phyloP scores from a whole-genome alignment of 2,888 invertebrate species.

The Caenorhabditis uteleia region DNA sequence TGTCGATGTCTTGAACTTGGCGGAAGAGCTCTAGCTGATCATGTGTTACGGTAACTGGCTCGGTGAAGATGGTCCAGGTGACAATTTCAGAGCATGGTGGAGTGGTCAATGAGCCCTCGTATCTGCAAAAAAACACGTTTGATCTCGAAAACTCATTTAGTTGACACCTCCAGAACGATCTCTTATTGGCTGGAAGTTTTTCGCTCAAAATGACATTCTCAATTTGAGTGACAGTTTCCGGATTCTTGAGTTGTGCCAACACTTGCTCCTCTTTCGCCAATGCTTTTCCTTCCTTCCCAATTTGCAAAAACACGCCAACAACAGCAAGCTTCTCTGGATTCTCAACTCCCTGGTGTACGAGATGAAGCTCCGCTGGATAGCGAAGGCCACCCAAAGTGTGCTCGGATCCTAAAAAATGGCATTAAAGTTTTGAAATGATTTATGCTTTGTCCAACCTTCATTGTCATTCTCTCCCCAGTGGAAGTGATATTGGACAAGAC shows the following conservation, averaged over 20 bases:
- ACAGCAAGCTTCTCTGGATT: constrained; percentile 63
- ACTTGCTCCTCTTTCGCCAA: constrained; percentile 40
- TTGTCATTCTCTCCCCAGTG: constrained; percentile 66
- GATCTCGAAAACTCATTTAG: constrained; percentile 46
- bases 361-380: constrained; percentile 64
- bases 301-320: constrained; percentile 61
- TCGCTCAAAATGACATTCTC: constrained; percentile 45
- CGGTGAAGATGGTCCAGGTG: constrained; percentile 66
- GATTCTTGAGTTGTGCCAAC: constrained; percentile 29
- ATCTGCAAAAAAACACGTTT: constrained; percentile 50
- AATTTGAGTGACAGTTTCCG: constrained; percentile 36
- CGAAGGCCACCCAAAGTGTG: constrained; percentile 62
- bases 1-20: constrained; percentile 53
- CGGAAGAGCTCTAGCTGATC: constrained; percentile 62
- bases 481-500: constrained; percentile 67
- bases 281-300: constrained; percentile 51
- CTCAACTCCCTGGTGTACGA: constrained; percentile 66
- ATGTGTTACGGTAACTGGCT: constrained; percentile 59
- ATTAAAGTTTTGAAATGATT: not conserved
- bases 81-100: constrained; percentile 67
- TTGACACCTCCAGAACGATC: constrained; percentile 56
- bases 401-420: constrained; percentile 53
- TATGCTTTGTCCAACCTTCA: constrained; percentile 48
- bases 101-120: constrained; percentile 65
- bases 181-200: constrained; percentile 57